Base-by-base conservation (phyloP, 2,113 vertebrate genomes). In the Petaurus breviceps region DNA sequence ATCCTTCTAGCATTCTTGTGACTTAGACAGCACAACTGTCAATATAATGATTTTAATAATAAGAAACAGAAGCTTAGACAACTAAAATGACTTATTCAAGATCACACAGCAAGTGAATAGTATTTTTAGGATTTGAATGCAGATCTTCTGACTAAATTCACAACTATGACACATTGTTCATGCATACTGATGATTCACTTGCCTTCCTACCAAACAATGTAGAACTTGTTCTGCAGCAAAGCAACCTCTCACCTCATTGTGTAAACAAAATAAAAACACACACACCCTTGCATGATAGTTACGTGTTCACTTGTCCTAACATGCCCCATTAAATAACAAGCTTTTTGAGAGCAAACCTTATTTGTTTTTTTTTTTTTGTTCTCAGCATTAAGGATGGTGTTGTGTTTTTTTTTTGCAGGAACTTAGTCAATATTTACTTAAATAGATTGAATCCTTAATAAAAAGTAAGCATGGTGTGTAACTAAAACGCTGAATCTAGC, bases 101-200 rank as follows among this genome's bases (percentile, higher is more conserved):
- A 84, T 43, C n/a, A n/a, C 19, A 84, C 1, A 68, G 2, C 14
- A 84, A 22, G 7, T 84, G 68, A 84, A 43, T 43, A 8, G 16
- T 43, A 77, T 77, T 43, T 84, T 84, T 23, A 43, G 5, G n/a
- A 84, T 84, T 43, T 84, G 68, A 84, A 43, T 84, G n/a, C 68
- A 84, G 7, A 84, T 84, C 37, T 43, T 84, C 16, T 84, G 68
- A 2, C n/a, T 84, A 43, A n/a, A 43, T 84, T 22, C 37, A 43
- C n/a, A 84, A 43, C 16, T 43, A 43, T 84, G n/a, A 1, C 19
- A 43, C 25, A 92, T 96, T 96, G 37, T 93, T 90, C 26, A 51
- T 24, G 5, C 91, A 51, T 95, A 91, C 8, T 92, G 11, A 43
- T 95, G 92, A 54, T 51, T 96, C 47, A 94, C 24, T 49, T 92